Percentiles rank a stretch among this genome's conserved stretches.
phyloP scores from a whole-genome alignment of 1,140 invertebrate species.

The Eupristina koningsbergeri region DNA sequence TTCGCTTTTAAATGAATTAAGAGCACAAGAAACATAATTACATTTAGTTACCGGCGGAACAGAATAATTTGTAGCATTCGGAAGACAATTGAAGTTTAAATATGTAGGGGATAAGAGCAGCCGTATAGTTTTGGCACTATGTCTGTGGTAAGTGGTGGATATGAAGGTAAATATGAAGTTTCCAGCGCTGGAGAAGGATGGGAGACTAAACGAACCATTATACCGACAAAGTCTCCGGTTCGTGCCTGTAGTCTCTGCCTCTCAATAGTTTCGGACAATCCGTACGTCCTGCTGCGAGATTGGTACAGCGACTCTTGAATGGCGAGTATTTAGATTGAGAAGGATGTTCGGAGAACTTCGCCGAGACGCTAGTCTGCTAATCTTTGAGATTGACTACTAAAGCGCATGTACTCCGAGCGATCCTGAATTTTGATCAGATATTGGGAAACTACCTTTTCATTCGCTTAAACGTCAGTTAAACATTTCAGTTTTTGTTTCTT shows the following conservation, averaged over 20 bases:
- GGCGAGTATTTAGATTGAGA: slow-evolving; percentile 3
- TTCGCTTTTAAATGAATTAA: no score
- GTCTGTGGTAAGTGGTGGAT: slow-evolving; percentile 1
- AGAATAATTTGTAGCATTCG: no score
- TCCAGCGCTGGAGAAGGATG: background rate
- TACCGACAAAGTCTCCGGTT: background rate
- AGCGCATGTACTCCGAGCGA: background rate
- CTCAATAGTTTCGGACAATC: slow-evolving; percentile 21
- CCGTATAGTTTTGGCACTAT: background rate
- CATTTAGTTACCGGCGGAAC: no score
- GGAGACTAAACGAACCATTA: slow-evolving; percentile 3
- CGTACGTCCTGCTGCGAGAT: background rate
- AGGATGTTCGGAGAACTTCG: background rate
- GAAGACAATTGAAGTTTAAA: background rate
- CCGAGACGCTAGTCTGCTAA: background rate
- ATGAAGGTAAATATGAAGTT: slow-evolving; percentile 35
- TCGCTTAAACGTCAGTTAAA: no score
- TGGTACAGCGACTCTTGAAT: slow-evolving; percentile 3
- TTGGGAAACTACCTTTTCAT: background rate
- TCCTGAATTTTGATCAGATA: background rate
- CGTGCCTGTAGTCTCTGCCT: no score
- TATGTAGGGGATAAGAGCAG: background rate
- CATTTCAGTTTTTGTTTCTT: no score
- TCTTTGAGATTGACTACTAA: background rate
- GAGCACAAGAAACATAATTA: no score